A percentile compares a stretch with the other conserved stretches of the same genome.
Evolutionary conservation across 2,797 vertebrate genomes (phyloP).

Genomic region (Myoxocephalus aenaeus): DNA sequence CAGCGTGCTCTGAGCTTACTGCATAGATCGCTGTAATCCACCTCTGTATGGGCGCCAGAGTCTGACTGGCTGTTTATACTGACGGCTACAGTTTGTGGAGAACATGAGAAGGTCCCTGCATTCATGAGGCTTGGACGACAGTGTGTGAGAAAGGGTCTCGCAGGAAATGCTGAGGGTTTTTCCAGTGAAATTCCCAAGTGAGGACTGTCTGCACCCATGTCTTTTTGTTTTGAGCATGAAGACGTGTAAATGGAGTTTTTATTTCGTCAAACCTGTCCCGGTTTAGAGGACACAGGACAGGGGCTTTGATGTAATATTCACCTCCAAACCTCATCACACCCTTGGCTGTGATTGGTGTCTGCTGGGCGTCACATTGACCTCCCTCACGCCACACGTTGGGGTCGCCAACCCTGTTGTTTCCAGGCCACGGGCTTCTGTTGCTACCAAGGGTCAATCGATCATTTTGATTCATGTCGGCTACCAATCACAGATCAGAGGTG

Average conservation of each 20-base stretch:
- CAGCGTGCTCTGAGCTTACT: conserved; percentile 50
- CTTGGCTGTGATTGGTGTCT: conserved; percentile 38
- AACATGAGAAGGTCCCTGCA: conserved; percentile 60
- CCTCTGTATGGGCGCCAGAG: conserved; percentile 61
- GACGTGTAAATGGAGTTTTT: not conserved
- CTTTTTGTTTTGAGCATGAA: conserved; percentile 9
- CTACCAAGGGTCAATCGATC: conserved; percentile 73
- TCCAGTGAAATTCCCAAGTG: conserved; percentile 21
- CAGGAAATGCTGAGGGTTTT: conserved; percentile 19
- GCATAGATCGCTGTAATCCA: conserved; percentile 67
- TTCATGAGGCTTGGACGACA: conserved; percentile 36
- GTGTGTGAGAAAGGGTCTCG: conserved; percentile 38
- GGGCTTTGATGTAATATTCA: conserved; percentile 54
- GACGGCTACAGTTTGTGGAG: conserved; percentile 46
- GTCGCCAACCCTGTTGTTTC: conserved; percentile 65
- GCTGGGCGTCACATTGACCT: not conserved
- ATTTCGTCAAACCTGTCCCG: conserved; percentile 1
- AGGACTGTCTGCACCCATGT: not conserved
- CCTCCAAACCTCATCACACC: conserved; percentile 47
- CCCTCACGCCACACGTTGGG: conserved; percentile 34
- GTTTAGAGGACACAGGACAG: conserved; percentile 11
- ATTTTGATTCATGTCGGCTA: conserved; percentile 77
- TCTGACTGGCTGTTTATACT: conserved; percentile 61
- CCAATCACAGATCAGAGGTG: conserved; percentile 79
- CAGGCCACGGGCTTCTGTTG: conserved; percentile 56